These are phyloP conservation scores for Drosophila nasuta DNA, from an alignment of 1,140 invertebrate species.

Conservation along the genomic window DNA sequence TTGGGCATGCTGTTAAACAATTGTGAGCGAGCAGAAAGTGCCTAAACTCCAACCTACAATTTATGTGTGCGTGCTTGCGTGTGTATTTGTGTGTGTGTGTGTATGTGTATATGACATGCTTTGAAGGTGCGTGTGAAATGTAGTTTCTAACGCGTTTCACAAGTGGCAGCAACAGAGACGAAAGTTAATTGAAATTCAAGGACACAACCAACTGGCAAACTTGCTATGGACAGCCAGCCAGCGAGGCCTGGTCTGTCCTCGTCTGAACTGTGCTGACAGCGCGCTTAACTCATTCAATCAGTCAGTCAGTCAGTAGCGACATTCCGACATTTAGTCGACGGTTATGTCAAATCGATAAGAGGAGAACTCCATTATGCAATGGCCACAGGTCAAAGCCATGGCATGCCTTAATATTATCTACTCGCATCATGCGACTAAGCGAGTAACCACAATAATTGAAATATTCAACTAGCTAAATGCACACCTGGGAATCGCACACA, in stretches of 20 bases:
- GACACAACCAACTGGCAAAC: slow-evolving; percentile 46
- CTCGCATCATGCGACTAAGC: not conserved
- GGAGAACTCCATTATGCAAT: slow-evolving; percentile 62
- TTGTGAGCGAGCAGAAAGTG: slow-evolving; percentile 31
- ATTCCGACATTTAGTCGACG: slow-evolving; percentile 16
- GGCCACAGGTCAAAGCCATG: slow-evolving; percentile 40
- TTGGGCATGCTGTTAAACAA: slow-evolving; percentile 65
- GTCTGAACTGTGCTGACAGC: not conserved
- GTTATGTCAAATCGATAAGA: slow-evolving; percentile 49
- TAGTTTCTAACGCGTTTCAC: slow-evolving; percentile 40
- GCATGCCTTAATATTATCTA: not conserved
- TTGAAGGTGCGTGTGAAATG: slow-evolving; percentile 17
- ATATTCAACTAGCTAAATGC: slow-evolving; percentile 67
- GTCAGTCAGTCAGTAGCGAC: slow-evolving; percentile 10
- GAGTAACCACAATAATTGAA: slow-evolving; percentile 54
- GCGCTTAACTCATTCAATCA: slow-evolving; percentile 9
- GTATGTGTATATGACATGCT: slow-evolving; percentile 8
- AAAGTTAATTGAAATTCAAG: slow-evolving; percentile 76
- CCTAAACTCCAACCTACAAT: slow-evolving; percentile 25
- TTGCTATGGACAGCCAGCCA: not conserved
- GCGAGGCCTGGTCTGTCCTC: not conserved
- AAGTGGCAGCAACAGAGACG: slow-evolving; percentile 9
- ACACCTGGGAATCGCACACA: slow-evolving; percentile 53
- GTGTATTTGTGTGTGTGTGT: slow-evolving; percentile 75
- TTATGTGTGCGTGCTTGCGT: slow-evolving; percentile 25